Conservation (phyloP, 1,140 invertebrate genomes). For the Cotesia glomerata region DNA sequence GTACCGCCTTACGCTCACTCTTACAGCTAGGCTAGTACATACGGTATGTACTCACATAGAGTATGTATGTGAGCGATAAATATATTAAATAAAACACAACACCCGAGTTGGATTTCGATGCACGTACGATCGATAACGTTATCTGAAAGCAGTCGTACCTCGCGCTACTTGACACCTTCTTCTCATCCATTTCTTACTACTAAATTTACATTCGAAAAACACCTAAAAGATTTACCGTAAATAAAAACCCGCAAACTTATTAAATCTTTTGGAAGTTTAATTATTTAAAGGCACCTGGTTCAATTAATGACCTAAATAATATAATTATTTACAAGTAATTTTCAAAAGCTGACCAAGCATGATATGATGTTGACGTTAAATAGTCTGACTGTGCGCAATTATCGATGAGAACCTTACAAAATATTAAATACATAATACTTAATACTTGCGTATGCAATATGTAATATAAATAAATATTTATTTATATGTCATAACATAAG, state of each 20-base stretch:
- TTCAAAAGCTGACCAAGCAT: too few species aligned
- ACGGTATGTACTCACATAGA: too few species aligned
- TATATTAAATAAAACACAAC: background rate
- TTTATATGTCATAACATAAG: too few species aligned
- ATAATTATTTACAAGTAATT: background rate
- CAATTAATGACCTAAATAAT: too few species aligned
- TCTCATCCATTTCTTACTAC: background rate
- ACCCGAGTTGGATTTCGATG: constrained; percentile 23
- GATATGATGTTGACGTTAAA: background rate
- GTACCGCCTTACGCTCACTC: background rate
- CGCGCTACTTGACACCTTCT: constrained; percentile 7
- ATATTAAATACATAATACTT: too few species aligned
- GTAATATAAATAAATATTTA: too few species aligned
- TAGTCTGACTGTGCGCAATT: background rate
- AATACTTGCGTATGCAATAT: too few species aligned
- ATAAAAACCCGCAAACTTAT: too few species aligned
- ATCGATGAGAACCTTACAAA: background rate
- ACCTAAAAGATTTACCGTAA: too few species aligned
- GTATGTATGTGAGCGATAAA: background rate
- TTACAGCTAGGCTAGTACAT: too few species aligned
- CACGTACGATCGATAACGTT: constrained; percentile 26
- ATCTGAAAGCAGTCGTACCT: constrained; percentile 14
- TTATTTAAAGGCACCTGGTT: too few species aligned
- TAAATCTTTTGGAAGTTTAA: too few species aligned
- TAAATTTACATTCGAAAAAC: background rate